Conservation (phyloP, 2,888 invertebrate genomes). For the Andrena camellia region DNA sequence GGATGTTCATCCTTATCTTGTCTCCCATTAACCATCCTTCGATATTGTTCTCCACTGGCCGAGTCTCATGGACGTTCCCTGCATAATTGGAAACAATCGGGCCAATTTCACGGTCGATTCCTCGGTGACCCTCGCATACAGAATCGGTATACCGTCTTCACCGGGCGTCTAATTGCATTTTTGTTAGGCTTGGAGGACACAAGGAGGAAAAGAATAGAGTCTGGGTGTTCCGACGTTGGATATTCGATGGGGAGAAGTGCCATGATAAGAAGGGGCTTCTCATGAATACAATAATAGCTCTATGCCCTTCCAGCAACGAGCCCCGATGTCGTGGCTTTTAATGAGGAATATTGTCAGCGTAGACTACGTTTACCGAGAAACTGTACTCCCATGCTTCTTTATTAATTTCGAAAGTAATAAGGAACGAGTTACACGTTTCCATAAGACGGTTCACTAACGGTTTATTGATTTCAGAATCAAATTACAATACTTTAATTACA, state of each 20-base stretch:
- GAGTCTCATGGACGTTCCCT: conserved; percentile 17
- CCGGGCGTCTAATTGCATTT: conserved; percentile 78
- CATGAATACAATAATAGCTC: conserved; percentile 82
- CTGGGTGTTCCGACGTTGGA: conserved; percentile 43
- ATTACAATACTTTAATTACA: conserved; percentile 14
- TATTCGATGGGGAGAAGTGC: conserved; percentile 39
- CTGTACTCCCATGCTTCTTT: conserved; percentile 56
- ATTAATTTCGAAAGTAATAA: conserved; percentile 55
- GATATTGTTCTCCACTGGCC: conserved; percentile 17
- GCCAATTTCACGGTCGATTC: conserved; percentile 79
- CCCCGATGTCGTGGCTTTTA: conserved; percentile 67
- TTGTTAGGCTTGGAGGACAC: conserved; percentile 68
- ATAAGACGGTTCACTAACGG: conserved; percentile 42
- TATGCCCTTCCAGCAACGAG: conserved; percentile 67
- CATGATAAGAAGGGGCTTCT: conserved; percentile 70
- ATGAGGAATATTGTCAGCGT: conserved; percentile 72
- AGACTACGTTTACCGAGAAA: conserved; percentile 56
- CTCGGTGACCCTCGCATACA: conserved; percentile 69
- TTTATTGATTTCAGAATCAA: conserved; percentile 37
- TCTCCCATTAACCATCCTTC: conserved; percentile 15
- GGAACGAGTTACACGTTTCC: conserved; percentile 26
- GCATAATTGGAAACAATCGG: conserved; percentile 66
- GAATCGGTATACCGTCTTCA: conserved; percentile 68
- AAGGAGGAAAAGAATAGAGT: conserved; percentile 56
- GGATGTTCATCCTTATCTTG: conserved; percentile 31